Conservation (phyloP, 2,113 vertebrate genomes). For the Circaetus cinerascens region DNA sequence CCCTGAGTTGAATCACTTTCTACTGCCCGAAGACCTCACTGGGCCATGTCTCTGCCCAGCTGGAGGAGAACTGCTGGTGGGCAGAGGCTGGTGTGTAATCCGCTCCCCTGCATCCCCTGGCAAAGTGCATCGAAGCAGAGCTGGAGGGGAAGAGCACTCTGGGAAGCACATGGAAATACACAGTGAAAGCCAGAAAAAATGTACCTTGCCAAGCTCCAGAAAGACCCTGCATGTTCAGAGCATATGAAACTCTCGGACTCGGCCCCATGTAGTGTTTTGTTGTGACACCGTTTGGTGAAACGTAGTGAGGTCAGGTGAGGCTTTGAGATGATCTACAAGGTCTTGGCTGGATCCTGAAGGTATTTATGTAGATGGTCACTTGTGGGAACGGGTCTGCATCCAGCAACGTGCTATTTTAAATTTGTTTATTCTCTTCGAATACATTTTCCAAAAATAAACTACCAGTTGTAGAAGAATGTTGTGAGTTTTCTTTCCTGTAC, state of each 20-base stretch:
- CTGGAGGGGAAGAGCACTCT: not conserved
- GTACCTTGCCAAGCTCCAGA: not conserved
- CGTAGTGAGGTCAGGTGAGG: accelerated
- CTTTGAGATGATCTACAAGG: not conserved
- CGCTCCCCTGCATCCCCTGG: accelerated
- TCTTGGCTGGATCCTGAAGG: not conserved
- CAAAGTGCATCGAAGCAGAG: not conserved
- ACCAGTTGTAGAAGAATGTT: not conserved
- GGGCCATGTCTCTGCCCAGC: not conserved
- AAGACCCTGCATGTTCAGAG: not conserved
- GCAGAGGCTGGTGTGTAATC: not conserved
- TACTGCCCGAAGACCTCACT: not conserved
- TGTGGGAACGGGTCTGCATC: not conserved
- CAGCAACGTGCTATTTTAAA: not conserved
- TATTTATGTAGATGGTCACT: not conserved
- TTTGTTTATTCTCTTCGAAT: not conserved
- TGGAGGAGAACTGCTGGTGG: not conserved
- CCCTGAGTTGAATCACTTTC: not conserved
- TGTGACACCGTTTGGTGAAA: not conserved
- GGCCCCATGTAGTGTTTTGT: not conserved
- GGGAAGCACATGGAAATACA: not conserved
- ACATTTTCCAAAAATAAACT: not conserved
- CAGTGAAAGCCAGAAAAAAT: not conserved
- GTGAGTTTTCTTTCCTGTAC: not conserved
- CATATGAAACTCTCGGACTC: not conserved